These are phyloP conservation scores for Zosterops japonicus DNA, from an alignment of 2,113 vertebrate genomes.

Conservation along the genomic window DNA sequence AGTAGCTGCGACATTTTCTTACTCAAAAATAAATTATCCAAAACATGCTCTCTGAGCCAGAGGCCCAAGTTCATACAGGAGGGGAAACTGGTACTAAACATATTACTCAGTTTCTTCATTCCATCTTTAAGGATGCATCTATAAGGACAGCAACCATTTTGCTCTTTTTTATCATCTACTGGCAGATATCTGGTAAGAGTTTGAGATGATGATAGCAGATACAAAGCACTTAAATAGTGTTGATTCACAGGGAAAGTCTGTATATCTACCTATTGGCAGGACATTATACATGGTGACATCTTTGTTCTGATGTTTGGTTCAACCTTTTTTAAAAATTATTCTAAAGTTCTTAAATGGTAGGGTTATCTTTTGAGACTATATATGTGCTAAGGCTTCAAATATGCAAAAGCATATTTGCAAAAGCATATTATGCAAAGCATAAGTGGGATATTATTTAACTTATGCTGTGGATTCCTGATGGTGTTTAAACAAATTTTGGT, in stretches of 20 bases:
- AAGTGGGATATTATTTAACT: not conserved
- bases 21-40: not conserved
- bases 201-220: not conserved
- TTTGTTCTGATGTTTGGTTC: not conserved
- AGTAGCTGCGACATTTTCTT: not conserved
- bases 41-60: not conserved
- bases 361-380: not conserved
- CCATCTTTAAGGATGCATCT: not conserved
- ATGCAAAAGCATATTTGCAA: too few species aligned
- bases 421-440: not conserved
- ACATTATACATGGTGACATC: rapidly evolving
- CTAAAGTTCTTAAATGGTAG: not conserved
- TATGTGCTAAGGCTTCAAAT: not conserved
- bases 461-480: not conserved
- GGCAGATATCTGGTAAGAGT: not conserved
- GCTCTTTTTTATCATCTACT: not conserved
- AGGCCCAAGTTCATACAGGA: not conserved
- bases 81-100: rapidly evolving
- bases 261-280: not conserved
- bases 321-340: not conserved
- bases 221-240: not conserved
- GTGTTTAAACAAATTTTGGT: not conserved
- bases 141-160: not conserved
- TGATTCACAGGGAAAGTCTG: not conserved
- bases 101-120: not conserved